Conservation (phyloP, 92 coral and sea anemone species). For the Parazoanthus atlanticus region DNA sequence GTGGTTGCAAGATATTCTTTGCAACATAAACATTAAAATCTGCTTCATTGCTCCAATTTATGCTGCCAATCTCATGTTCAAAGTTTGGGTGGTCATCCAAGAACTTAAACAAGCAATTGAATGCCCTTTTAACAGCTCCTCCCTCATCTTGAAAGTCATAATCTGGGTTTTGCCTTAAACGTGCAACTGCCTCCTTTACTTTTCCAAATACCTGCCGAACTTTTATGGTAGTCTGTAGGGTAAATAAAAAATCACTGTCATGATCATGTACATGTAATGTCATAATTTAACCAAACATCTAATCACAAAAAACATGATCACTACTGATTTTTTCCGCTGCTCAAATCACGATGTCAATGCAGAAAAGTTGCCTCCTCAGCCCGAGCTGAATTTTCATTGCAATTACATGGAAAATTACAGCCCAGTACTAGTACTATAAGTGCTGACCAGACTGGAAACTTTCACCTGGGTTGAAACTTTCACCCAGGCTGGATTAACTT, state of each 20-base stretch:
- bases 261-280: not conserved
- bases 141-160: not conserved
- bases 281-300: not conserved
- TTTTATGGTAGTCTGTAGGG: not conserved
- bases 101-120: not conserved
- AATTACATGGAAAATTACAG: too few species aligned
- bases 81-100: not conserved
- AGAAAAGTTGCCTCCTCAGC: not conserved
- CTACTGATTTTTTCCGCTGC: not conserved
- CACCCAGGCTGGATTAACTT: not conserved
- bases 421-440: not conserved
- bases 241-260: not conserved
- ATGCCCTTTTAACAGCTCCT: not conserved
- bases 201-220: not conserved
- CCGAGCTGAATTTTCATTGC: not conserved
- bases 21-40: conserved; percentile 8
- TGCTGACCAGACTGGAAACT: not conserved
- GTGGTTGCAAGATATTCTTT: conserved; percentile 9
- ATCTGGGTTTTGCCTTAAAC: not conserved
- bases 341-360: not conserved
- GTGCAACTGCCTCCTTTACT: conserved; percentile 12
- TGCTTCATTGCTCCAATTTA: not conserved
- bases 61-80: not conserved
- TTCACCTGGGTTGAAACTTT: not conserved
- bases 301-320: not conserved